A percentile compares a stretch with the other conserved stretches of the same genome.
Evolutionary conservation across 2,113 vertebrate genomes (phyloP).

Genomic region (Campylomormyrus numenius): DNA sequence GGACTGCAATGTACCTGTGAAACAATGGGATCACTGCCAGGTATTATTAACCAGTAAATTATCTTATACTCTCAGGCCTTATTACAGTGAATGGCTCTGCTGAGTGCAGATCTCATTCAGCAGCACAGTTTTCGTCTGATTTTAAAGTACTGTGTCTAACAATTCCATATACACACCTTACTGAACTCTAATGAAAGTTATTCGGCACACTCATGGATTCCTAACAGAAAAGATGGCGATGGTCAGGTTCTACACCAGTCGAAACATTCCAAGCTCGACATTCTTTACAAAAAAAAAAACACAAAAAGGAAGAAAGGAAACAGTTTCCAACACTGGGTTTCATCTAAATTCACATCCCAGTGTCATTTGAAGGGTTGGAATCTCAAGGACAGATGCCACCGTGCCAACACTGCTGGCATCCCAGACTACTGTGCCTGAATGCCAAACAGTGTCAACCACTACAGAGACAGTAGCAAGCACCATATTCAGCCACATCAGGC

Average conservation of each 20-base stretch:
- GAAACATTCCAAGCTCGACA: not conserved
- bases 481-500: not conserved
- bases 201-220: not conserved
- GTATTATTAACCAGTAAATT: not conserved
- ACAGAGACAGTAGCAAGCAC: not conserved
- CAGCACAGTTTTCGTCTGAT: not conserved
- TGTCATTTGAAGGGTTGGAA: conserved; percentile 4
- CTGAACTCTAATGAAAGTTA: not conserved
- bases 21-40: not conserved
- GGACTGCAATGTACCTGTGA: not conserved
- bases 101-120: not conserved
- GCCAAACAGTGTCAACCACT: not conserved
- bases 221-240: not conserved
- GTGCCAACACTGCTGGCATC: conserved; percentile 6
- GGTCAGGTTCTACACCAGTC: not conserved
- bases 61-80: not conserved
- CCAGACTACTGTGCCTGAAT: not conserved
- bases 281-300: not conserved
- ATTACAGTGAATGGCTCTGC: not conserved
- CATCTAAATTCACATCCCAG: not conserved
- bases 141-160: not conserved
- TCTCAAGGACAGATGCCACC: conserved; percentile 8
- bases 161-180: not conserved
- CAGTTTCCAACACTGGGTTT: not conserved
- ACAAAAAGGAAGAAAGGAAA: not conserved